These are phyloP conservation scores for Cryptoblepharus egeriae DNA, from an alignment of 2,797 vertebrate genomes.

Conservation along the genomic window DNA sequence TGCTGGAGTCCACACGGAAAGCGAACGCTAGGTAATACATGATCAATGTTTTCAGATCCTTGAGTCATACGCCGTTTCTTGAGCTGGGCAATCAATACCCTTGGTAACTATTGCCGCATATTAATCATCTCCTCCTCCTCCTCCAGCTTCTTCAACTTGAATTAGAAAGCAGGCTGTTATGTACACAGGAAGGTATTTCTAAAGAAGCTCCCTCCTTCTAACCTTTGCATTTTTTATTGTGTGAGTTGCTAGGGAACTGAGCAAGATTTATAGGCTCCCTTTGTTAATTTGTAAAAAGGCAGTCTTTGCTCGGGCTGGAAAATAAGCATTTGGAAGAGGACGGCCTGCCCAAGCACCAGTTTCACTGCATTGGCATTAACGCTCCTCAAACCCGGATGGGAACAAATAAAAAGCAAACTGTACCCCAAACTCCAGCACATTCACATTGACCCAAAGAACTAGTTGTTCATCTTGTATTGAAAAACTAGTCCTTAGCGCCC, in stretches of 20 bases:
- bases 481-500: slow-evolving; percentile 30
- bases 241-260: slow-evolving; percentile 82
- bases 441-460: too few species aligned
- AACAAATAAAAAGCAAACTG: slow-evolving; percentile 7
- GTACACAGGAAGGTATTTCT: slow-evolving; percentile 67
- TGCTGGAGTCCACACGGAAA: neutral
- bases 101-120: neutral
- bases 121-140: slow-evolving; percentile 51
- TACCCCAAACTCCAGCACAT: neutral
- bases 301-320: slow-evolving; percentile 71
- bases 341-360: slow-evolving; percentile 47
- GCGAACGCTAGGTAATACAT: slow-evolving; percentile 22
- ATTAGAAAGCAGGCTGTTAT: slow-evolving; percentile 60
- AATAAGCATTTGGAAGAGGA: slow-evolving; percentile 70
- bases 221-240: slow-evolving; percentile 72
- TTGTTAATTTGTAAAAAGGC: slow-evolving; percentile 79
- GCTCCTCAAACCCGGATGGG: slow-evolving; percentile 34
- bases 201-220: slow-evolving; percentile 71
- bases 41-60: slow-evolving; percentile 16
- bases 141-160: slow-evolving; percentile 49
- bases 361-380: slow-evolving; percentile 39
- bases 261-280: slow-evolving; percentile 78
- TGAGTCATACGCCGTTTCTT: neutral
- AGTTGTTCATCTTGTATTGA: neutral
- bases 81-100: neutral